Base-by-base conservation (phyloP, 2,113 vertebrate species). In the Phocoena phocoena region DNA sequence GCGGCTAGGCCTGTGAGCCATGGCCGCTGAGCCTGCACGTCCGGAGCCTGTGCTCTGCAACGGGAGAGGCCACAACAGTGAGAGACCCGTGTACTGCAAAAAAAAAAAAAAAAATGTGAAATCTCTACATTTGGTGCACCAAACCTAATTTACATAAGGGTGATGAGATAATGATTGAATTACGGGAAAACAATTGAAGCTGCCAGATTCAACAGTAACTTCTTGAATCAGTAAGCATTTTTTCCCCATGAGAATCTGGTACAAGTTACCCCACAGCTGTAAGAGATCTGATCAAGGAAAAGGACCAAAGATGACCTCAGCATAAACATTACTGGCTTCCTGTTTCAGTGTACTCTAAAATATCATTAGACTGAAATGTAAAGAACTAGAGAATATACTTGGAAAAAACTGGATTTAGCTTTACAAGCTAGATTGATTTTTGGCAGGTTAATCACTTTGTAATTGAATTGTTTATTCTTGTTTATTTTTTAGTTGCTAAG, bases 281-380 rank as follows among this genome's bases (percentile, higher is more conserved):
- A 96, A 97, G 76, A 93, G 88, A 96, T 97, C 88, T 95, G 63
- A 96, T 97, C 77, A 97, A 97, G 90, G 83, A 93, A 93, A 96
- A 73, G 50, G 11, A 96, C 73, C 76, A 96, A 94, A 50, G n/a
- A 91, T 96, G 76, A 96, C 60, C 26, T 94, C 94, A 96, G 81
- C 80, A 95, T 95, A 94, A 88, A 63, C 44, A 90, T 95, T 94
- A 68, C 76, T 93, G 85, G 71, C 63, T 96, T 96, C 89, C 85
- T 96, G 85, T 95, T 96, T 96, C 88, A 96, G 67, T 86, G 50
- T 95, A 77, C 50, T 92, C 38, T 91, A 80, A 94, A 96, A 90
- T 95, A 84, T 88, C 70, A 90, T 93, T 93, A 96, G 4, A 7
- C 33, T 93, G 70, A 88, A 96, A 94, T 85, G 50, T 76, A 96